phyloP scores from a whole-genome alignment of 2,113 vertebrate genomes.

The Dasyornis broadbenti region DNA sequence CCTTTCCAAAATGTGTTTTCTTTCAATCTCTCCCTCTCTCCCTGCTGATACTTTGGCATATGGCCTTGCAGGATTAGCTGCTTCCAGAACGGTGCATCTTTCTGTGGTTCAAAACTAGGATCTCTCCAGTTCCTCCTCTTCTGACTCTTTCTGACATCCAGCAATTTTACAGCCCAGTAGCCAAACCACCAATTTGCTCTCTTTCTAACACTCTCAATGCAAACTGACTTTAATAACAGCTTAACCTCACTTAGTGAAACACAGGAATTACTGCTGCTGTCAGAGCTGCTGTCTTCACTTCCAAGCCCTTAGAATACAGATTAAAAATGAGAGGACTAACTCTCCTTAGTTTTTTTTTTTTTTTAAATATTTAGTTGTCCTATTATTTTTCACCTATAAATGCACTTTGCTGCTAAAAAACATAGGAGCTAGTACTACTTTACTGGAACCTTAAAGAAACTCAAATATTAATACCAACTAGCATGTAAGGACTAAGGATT shows the following conservation, averaged over 20 bases:
- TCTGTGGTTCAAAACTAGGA: background rate
- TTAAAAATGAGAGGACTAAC: background rate
- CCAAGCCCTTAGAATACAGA: background rate
- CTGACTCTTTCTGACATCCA: background rate
- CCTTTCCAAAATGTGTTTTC: slow-evolving; percentile 24
- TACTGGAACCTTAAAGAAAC: background rate
- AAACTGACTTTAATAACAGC: background rate
- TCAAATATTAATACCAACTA: background rate
- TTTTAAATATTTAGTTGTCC: background rate
- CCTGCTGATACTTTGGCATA: background rate
- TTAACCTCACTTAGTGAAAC: background rate
- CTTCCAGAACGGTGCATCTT: background rate
- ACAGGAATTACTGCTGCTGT: background rate
- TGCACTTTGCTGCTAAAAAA: background rate
- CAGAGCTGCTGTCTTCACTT: background rate
- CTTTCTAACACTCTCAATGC: background rate
- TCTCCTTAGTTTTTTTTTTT: background rate
- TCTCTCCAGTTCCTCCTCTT: background rate
- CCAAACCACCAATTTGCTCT: background rate
- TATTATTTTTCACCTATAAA: background rate
- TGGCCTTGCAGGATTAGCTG: background rate
- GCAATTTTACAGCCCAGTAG: background rate
- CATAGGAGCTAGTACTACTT: background rate
- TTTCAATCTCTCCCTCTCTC: background rate
- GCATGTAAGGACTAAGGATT: background rate